Evolutionary conservation across 2,888 invertebrate species (phyloP).

Genomic region (Andricus quercusramuli): DNA sequence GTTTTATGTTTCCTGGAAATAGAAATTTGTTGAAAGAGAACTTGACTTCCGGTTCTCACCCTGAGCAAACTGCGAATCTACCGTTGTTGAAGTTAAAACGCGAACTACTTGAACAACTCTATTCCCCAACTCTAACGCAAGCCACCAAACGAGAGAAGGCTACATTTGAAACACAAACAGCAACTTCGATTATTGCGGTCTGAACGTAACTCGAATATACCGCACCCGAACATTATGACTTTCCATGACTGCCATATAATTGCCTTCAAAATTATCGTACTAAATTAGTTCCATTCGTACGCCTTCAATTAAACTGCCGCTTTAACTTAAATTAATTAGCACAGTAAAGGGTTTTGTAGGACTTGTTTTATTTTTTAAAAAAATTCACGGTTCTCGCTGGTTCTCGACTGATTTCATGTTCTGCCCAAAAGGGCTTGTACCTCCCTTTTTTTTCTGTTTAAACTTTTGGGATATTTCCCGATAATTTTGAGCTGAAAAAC

Average conservation of each 20-base stretch:
- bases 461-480: no score
- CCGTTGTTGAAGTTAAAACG: constrained; percentile 2
- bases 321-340: no score
- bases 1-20: background rate
- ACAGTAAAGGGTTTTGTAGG: no score
- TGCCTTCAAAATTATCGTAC: background rate
- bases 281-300: background rate
- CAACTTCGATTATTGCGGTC: constrained; percentile 40
- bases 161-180: constrained; percentile 39
- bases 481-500: no score
- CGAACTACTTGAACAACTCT: constrained; percentile 28
- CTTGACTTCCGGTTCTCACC: constrained; percentile 6
- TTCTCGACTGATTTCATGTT: no score
- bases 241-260: background rate
- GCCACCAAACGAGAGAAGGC: background rate
- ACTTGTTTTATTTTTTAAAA: no score
- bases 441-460: no score
- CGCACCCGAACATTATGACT: constrained; percentile 10
- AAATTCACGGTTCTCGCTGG: no score
- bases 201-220: constrained; percentile 4
- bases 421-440: no score
- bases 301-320: no score
- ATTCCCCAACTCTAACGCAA: constrained; percentile 17
- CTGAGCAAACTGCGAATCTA: constrained; percentile 21
- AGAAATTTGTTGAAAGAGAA: background rate